phyloP scores from a whole-genome alignment of 2,113 vertebrate genomes.

The Actenoides lindsayi region DNA sequence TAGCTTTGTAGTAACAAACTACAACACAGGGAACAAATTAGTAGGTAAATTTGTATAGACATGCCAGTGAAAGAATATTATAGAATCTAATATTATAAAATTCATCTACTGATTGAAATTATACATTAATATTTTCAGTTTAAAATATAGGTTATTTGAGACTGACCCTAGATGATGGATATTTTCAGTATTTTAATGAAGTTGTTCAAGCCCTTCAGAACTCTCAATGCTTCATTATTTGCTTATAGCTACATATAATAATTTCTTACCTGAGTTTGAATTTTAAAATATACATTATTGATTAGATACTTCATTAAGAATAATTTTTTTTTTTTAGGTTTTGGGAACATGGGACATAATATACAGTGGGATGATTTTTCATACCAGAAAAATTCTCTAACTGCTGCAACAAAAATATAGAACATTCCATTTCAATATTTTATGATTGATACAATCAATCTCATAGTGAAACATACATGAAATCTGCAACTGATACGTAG shows the following conservation, averaged over 20 bases:
- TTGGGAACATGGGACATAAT: not conserved
- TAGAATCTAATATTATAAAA: not conserved
- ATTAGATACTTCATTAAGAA: not conserved
- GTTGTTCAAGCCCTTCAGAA: not conserved
- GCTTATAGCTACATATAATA: not conserved
- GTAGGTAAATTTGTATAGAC: not conserved
- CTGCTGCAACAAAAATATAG: not conserved
- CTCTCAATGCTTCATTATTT: not conserved
- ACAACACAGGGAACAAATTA: not conserved
- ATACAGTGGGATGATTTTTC: not conserved
- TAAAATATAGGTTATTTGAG: not conserved
- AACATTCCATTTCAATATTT: not conserved
- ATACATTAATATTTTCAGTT: not conserved
- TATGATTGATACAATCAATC: not conserved
- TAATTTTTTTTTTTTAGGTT: not conserved
- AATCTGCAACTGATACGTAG: not conserved
- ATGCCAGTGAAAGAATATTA: not conserved
- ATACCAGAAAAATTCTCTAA: not conserved
- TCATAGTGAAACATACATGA: not conserved
- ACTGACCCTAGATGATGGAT: not conserved
- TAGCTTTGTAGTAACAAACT: not conserved
- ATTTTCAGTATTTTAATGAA: not conserved
- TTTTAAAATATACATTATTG: not conserved
- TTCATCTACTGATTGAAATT: not conserved
- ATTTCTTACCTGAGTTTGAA: not conserved